Conservation (phyloP, 1,140 invertebrate species). For the Planococcus citri region DNA sequence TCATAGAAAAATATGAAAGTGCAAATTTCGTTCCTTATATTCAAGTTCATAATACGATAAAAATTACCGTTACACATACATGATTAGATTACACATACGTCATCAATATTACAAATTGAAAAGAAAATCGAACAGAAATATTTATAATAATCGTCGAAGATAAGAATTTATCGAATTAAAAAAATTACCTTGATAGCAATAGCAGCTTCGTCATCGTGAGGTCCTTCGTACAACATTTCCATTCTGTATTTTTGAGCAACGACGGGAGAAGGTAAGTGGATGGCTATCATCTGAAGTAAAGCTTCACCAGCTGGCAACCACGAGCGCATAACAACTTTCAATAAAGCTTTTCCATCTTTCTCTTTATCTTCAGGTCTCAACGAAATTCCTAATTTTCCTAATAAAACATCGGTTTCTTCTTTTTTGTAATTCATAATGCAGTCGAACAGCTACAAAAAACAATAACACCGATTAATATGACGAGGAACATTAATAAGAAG, state of each 20-base stretch:
- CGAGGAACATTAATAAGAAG: background rate
- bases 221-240: slow-evolving; percentile 98
- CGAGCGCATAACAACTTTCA: slow-evolving; percentile 94
- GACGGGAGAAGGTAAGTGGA: slow-evolving; percentile 97
- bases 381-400: slow-evolving; percentile 83
- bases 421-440: slow-evolving; percentile 97
- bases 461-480: background rate
- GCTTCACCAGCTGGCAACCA: slow-evolving; percentile 99
- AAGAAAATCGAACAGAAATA: too few species aligned
- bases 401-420: slow-evolving; percentile 74
- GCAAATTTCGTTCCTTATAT: too few species aligned
- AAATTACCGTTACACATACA: too few species aligned
- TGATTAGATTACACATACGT: background rate
- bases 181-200: slow-evolving; percentile 72
- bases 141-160: too few species aligned
- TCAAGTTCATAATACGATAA: background rate
- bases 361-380: slow-evolving; percentile 91
- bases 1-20: background rate
- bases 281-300: slow-evolving; percentile 99
- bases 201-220: slow-evolving; percentile 92
- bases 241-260: slow-evolving; percentile 98
- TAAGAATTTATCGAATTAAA: too few species aligned
- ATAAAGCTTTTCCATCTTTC: slow-evolving; percentile 80
- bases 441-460: slow-evolving; percentile 61
- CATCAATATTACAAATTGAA: background rate